Evolutionary conservation across 2,888 invertebrate species (phyloP).

Genomic region (Leptopilina syphax): DNA sequence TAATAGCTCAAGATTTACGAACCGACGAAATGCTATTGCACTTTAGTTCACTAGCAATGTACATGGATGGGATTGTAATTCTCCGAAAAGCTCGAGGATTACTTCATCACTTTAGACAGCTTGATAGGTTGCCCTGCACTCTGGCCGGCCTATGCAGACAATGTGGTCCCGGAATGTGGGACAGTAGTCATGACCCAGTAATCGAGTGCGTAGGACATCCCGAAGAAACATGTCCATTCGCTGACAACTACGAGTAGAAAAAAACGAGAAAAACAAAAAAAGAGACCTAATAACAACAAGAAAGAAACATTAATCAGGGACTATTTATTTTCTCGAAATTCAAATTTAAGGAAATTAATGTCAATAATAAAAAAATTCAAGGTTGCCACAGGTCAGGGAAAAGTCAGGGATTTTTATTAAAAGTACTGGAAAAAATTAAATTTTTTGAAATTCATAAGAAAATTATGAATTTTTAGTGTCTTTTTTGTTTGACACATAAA

Average conservation of each 20-base stretch:
- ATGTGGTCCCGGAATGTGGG: slow-evolving; percentile 96
- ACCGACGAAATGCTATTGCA: slow-evolving; percentile 97
- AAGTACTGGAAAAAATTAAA: too few relatives aligned
- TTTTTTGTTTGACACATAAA: too few relatives aligned
- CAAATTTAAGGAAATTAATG: too few relatives aligned
- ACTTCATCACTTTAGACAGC: slow-evolving; percentile 92
- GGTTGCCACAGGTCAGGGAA: too few relatives aligned
- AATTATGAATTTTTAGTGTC: too few relatives aligned
- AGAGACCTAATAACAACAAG: background rate
- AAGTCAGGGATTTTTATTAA: too few relatives aligned
- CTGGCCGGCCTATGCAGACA: slow-evolving; percentile 91
- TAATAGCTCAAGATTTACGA: slow-evolving; percentile 93
- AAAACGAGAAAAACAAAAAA: slow-evolving; percentile 13
- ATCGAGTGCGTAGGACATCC: slow-evolving; percentile 90
- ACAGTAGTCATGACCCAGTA: slow-evolving; percentile 92
- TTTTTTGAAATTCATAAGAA: too few relatives aligned
- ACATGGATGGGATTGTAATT: slow-evolving; percentile 96
- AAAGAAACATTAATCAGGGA: background rate
- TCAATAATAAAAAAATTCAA: too few relatives aligned
- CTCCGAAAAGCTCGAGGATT: slow-evolving; percentile 94
- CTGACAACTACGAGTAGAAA: slow-evolving; percentile 65
- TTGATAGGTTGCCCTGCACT: slow-evolving; percentile 92
- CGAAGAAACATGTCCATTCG: slow-evolving; percentile 78
- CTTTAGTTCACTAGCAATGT: slow-evolving; percentile 97
- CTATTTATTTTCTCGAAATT: background rate